Evolutionary conservation across 2,888 invertebrate genomes (phyloP).

Genomic region (Selenia dentaria): DNA sequence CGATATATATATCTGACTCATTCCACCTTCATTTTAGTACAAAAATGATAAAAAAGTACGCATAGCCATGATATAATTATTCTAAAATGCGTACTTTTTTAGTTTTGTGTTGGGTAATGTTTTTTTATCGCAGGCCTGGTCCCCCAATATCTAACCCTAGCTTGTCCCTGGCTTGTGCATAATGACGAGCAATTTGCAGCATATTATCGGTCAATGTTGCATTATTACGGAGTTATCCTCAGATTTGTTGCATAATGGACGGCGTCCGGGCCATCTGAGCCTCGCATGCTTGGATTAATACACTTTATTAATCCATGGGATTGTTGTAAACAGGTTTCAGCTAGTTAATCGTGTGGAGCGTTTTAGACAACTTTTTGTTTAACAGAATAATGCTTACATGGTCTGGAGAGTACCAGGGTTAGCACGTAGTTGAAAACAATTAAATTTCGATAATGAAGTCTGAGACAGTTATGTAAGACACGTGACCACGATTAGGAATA

Average conservation of each 20-base stretch:
- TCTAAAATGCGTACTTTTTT: no score
- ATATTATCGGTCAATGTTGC: conserved; percentile 67
- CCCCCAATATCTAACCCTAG: no score
- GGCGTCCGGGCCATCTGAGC: conserved; percentile 73
- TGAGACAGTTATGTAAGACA: not conserved
- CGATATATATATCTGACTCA: no score
- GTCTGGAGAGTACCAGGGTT: not conserved
- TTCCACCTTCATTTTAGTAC: no score
- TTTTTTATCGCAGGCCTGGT: no score
- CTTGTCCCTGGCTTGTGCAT: conserved; percentile 54
- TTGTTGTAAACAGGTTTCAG: conserved; percentile 12
- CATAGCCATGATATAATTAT: no score
- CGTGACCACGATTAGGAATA: not conserved
- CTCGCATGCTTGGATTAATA: conserved; percentile 61
- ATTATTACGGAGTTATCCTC: conserved; percentile 72
- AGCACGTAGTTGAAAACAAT: conserved; percentile 11
- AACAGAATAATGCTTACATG: not conserved
- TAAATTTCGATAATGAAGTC: conserved; percentile 4
- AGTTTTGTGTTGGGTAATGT: no score
- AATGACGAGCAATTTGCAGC: conserved; percentile 77
- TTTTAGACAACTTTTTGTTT: conserved; percentile 3
- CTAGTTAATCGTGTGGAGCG: conserved; percentile 11
- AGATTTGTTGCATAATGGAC: conserved; percentile 75
- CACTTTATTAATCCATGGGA: conserved; percentile 33
- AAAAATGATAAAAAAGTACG: no score